phyloP scores from a whole-genome alignment of 2,888 invertebrate species.

The Microctonus brassicae region DNA sequence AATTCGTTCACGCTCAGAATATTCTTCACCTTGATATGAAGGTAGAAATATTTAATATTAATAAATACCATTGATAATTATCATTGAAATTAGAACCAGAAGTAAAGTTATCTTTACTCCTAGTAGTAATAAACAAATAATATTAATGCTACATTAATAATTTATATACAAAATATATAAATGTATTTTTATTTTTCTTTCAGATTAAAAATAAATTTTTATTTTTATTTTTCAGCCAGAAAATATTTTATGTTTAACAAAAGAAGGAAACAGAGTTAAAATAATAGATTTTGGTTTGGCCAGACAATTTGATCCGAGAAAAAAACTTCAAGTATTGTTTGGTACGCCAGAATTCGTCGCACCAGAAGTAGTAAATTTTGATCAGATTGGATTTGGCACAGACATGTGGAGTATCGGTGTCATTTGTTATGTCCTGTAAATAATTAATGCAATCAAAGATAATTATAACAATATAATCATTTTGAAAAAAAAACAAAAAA shows the following conservation, averaged over 20 bases:
- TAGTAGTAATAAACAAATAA: no score
- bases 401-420: constrained; percentile 99
- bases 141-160: no score
- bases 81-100: neutral
- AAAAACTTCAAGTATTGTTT: constrained; percentile 93
- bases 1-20: constrained; percentile 95
- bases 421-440: constrained; percentile 98
- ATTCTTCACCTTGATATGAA: constrained; percentile 98
- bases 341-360: constrained; percentile 99
- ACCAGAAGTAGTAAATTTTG: constrained; percentile 99
- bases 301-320: constrained; percentile 89
- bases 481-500: no score
- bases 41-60: constrained; percentile 72
- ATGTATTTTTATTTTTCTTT: neutral
- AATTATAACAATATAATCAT: no score
- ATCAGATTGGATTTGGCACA: constrained; percentile 93
- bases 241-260: constrained; percentile 96
- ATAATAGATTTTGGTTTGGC: constrained; percentile 99
- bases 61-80: neutral
- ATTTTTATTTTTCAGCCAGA: constrained; percentile 84
- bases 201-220: neutral
- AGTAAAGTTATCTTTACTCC: no score
- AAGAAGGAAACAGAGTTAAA: constrained; percentile 97
- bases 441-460: no score
- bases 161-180: neutral